A percentile compares a stretch with the other conserved stretches of the same genome.
Conservation (phyloP, 1,140 invertebrate genomes). For the Drosophila sucinea region DNA sequence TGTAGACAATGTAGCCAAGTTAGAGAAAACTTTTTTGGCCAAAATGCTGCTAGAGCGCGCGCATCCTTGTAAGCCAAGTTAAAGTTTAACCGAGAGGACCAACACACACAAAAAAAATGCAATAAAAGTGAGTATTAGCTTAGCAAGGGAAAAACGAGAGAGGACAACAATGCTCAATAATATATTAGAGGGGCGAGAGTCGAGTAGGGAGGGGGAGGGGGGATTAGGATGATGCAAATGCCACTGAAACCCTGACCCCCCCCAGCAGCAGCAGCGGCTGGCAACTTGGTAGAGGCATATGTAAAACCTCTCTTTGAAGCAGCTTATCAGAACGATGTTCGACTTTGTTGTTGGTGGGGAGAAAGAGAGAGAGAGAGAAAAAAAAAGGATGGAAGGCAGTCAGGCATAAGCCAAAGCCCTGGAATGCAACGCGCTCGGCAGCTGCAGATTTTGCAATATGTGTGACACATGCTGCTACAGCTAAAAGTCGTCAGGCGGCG, state of each 20-base stretch:
- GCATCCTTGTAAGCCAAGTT: conserved; percentile 28
- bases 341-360: conserved; percentile 47
- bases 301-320: conserved; percentile 76
- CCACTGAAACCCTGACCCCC: conserved; percentile 16
- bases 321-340: conserved; percentile 67
- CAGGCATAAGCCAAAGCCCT: conserved; percentile 70
- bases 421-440: conserved; percentile 53
- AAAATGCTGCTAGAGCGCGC: conserved; percentile 30
- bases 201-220: conserved; percentile 4
- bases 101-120: conserved; percentile 34
- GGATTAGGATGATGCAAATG: conserved; percentile 37
- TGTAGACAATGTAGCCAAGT: conserved; percentile 1
- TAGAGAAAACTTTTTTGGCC: conserved; percentile 41
- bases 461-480: conserved; percentile 62
- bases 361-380: conserved; percentile 8
- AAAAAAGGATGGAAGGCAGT: background rate
- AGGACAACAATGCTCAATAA: conserved; percentile 76
- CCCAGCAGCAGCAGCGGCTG: conserved; percentile 21
- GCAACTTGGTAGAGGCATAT: conserved; percentile 50
- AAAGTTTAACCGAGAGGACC: conserved; percentile 48
- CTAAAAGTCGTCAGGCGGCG: conserved; percentile 7
- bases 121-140: conserved; percentile 63
- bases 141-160: conserved; percentile 16
- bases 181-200: conserved; percentile 54
- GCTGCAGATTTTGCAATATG: conserved; percentile 76